phyloP scores from a whole-genome alignment of 1,140 invertebrate genomes.

The Ditylenchus dipsaci region DNA sequence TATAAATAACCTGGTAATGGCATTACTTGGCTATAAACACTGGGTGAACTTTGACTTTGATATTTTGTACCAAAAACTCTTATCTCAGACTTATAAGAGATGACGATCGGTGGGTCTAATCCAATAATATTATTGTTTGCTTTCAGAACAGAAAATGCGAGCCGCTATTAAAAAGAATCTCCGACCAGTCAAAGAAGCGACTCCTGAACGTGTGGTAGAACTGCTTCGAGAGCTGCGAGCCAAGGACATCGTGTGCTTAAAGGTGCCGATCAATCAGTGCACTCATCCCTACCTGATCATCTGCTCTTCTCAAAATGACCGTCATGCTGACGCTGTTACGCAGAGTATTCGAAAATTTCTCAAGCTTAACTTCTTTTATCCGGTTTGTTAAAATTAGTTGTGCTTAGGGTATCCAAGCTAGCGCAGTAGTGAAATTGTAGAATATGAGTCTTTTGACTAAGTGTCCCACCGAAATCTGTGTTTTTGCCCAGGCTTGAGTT shows the following conservation, averaged over 20 bases:
- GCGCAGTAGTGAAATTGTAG: neutral
- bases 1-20: no score
- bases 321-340: constrained; percentile 7
- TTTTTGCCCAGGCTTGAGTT: no score
- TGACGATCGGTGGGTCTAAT: no score
- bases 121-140: neutral
- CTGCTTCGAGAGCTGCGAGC: constrained; percentile 1
- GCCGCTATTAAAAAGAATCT: neutral
- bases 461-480: no score
- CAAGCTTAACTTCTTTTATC: constrained; percentile 9
- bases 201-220: constrained; percentile 12
- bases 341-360: constrained; percentile 12
- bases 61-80: no score
- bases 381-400: neutral
- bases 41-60: no score
- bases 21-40: no score
- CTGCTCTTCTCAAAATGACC: constrained; percentile 10
- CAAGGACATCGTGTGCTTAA: constrained; percentile 14
- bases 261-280: neutral
- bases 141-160: neutral
- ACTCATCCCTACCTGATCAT: constrained; percentile 9
- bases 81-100: no score
- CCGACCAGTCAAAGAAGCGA: neutral
- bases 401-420: no score
- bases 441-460: neutral